phyloP scores from a whole-genome alignment of 2,888 invertebrate species.

The Lissocephala sabroskyi region DNA sequence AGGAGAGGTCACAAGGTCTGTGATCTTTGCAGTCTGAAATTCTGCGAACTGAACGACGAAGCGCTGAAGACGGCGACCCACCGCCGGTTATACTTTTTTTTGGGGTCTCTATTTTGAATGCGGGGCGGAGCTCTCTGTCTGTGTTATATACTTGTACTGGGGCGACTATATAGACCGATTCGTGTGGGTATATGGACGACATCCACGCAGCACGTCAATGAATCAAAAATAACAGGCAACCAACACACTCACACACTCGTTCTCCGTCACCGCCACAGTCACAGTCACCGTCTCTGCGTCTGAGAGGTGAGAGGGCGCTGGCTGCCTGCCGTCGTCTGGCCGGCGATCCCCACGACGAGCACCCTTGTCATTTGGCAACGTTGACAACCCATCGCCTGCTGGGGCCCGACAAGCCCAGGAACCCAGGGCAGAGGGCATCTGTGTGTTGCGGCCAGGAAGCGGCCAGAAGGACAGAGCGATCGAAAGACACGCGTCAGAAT shows the following conservation, averaged over 20 bases:
- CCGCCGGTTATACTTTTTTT: too few relatives aligned
- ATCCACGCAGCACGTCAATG: slow-evolving; percentile 60
- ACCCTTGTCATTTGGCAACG: not conserved
- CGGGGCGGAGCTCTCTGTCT: not conserved
- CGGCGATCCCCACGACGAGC: too few relatives aligned
- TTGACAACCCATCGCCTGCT: not conserved
- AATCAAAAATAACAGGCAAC: slow-evolving; percentile 46
- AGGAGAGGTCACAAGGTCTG: slow-evolving; percentile 63
- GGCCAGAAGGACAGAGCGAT: too few relatives aligned
- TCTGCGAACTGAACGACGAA: slow-evolving; percentile 26
- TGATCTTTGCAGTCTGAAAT: slow-evolving; percentile 44
- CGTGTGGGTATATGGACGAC: slow-evolving; percentile 31
- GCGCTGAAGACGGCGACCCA: too few relatives aligned
- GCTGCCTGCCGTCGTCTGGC: too few relatives aligned
- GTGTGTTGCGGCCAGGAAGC: too few relatives aligned
- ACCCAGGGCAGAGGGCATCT: too few relatives aligned
- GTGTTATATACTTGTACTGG: not conserved
- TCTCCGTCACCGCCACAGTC: slow-evolving; percentile 2
- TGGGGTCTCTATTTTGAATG: not conserved
- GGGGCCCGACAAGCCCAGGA: too few relatives aligned
- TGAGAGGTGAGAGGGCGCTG: slow-evolving; percentile 55
- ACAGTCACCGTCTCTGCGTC: too few relatives aligned
- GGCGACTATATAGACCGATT: too few relatives aligned
- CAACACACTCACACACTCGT: slow-evolving; percentile 7
- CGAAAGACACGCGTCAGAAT: too few relatives aligned